Conservation (phyloP, 2,797 vertebrate species). For the Aulostomus chinensis region DNA sequence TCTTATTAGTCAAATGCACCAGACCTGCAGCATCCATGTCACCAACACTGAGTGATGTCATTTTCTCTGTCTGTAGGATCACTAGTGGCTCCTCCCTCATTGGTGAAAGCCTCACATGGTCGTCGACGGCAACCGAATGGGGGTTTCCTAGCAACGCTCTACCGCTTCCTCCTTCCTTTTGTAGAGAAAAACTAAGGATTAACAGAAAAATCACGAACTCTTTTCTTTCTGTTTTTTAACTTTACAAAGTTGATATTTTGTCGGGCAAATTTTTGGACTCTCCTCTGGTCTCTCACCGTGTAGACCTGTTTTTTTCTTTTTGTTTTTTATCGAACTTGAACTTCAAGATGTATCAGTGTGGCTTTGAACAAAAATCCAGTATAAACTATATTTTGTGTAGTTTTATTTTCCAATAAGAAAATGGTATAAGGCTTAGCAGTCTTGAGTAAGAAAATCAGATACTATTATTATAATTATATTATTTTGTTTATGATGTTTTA, state of each 20-base stretch:
- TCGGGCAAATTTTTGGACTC: conserved; percentile 71
- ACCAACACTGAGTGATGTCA: conserved; percentile 4
- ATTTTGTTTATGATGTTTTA: conserved; percentile 72
- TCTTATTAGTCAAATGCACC: too few species aligned
- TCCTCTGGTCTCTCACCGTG: conserved; percentile 59
- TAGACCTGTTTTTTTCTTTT: conserved; percentile 63
- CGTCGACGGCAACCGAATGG: conserved; percentile 79
- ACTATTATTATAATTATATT: too few species aligned
- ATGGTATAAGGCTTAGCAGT: conserved; percentile 87
- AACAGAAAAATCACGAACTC: conserved; percentile 88
- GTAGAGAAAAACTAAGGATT: conserved; percentile 86
- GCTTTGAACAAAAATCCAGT: conserved; percentile 85
- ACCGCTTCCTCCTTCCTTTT: conserved; percentile 87
- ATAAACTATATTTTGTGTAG: conserved; percentile 81
- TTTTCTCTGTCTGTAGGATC: conserved; percentile 67
- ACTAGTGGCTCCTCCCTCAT: conserved; percentile 67
- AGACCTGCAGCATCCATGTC: too few species aligned
- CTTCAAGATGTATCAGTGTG: conserved; percentile 80
- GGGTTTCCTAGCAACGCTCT: conserved; percentile 89
- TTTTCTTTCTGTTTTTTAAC: conserved; percentile 83
- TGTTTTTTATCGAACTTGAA: conserved; percentile 72
- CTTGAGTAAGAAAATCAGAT: conserved; percentile 85
- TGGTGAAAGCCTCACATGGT: conserved; percentile 62
- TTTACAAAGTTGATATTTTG: conserved; percentile 83
- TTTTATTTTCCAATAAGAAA: conserved; percentile 85